Conservation (phyloP, 2,888 invertebrate species). For the Zhuqinia jingwanae region DNA sequence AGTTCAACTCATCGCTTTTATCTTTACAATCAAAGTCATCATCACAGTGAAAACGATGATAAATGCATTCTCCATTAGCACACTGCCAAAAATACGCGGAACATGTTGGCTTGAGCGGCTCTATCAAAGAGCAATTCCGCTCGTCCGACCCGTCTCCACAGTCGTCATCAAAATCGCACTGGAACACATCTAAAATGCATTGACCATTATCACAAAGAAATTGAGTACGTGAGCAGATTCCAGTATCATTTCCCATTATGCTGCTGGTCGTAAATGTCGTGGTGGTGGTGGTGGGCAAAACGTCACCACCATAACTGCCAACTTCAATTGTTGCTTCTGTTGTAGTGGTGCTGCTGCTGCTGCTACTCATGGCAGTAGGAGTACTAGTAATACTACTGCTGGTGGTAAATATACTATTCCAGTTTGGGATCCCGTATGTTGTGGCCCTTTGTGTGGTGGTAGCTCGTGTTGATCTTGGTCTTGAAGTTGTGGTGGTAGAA, state of each 20-base stretch:
- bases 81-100: conserved; percentile 50
- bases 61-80: conserved; percentile 61
- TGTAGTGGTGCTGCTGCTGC: background rate
- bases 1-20: conserved; percentile 45
- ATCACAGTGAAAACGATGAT: conserved; percentile 50
- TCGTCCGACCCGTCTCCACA: conserved; percentile 56
- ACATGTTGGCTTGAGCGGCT: conserved; percentile 5
- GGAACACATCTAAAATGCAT: conserved; percentile 51
- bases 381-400: no score
- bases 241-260: conserved; percentile 16
- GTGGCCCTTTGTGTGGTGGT: no score
- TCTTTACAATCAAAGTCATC: conserved; percentile 52
- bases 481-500: background rate
- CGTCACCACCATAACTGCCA: background rate
- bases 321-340: conserved; percentile 21
- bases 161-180: conserved; percentile 51
- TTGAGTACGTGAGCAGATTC: conserved; percentile 25
- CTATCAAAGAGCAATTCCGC: conserved; percentile 2
- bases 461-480: conserved; percentile 9
- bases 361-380: no score
- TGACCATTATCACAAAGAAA: conserved; percentile 57
- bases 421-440: no score
- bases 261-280: background rate
- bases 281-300: no score
- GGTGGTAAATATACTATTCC: no score